phyloP scores from a whole-genome alignment of 1,140 invertebrate genomes.

The Tetragnatha versicolor region DNA sequence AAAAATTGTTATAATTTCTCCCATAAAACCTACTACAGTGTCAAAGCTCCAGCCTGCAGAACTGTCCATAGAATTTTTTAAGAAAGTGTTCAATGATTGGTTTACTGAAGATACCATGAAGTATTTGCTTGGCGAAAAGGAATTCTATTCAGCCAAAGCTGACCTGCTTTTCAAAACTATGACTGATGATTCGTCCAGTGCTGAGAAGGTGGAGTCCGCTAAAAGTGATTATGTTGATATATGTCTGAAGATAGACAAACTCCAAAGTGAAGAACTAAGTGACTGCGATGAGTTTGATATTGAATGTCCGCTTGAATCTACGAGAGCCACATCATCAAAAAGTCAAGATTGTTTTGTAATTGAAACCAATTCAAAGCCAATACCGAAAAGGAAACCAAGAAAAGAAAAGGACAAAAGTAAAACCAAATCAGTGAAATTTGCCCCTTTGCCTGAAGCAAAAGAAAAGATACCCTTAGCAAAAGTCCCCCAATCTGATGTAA shows the following conservation, averaged over 20 bases:
- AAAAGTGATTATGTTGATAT: conserved; percentile 43
- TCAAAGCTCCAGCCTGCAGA: not conserved
- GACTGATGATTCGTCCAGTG: not conserved
- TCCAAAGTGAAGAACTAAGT: conserved; percentile 8
- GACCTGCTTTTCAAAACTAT: conserved; percentile 17
- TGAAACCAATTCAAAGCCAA: not conserved
- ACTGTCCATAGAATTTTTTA: conserved; percentile 18
- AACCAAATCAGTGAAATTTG: not conserved
- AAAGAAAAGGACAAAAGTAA: not conserved
- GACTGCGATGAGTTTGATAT: not conserved
- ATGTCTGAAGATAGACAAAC: conserved; percentile 25
- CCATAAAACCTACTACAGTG: not conserved
- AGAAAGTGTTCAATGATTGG: conserved; percentile 23
- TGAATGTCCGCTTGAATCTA: no score
- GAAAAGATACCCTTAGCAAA: no score
- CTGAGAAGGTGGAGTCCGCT: not conserved
- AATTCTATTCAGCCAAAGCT: conserved; percentile 40
- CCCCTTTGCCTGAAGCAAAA: no score
- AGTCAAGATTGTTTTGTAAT: not conserved
- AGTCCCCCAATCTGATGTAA: no score
- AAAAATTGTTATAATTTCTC: conserved; percentile 17
- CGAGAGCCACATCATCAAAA: not conserved
- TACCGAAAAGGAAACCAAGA: not conserved
- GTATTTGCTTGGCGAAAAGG: conserved; percentile 37
- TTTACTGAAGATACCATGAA: conserved; percentile 46